phyloP scores from a whole-genome alignment of 1,140 invertebrate genomes.

The Cydia amplana region DNA sequence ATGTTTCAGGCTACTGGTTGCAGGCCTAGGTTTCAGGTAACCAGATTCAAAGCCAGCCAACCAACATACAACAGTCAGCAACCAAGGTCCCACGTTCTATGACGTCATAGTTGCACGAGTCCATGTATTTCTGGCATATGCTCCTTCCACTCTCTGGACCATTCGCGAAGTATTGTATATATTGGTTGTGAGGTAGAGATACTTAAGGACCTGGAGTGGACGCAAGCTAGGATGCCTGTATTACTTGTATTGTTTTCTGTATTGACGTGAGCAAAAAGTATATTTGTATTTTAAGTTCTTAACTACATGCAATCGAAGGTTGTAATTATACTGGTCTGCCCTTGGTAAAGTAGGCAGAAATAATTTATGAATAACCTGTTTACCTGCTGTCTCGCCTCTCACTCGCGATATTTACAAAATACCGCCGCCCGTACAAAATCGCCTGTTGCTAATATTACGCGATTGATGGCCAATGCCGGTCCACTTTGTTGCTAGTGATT shows the following conservation, averaged over 20 bases:
- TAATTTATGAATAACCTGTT: constrained; percentile 9
- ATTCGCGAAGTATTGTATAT: too few species aligned
- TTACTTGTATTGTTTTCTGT: too few species aligned
- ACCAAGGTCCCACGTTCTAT: neutral
- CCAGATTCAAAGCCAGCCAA: neutral
- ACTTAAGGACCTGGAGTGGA: too few species aligned
- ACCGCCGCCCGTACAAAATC: neutral
- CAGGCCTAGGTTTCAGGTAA: neutral
- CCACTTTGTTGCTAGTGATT: neutral
- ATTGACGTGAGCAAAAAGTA: too few species aligned
- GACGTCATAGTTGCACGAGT: neutral
- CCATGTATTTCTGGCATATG: neutral
- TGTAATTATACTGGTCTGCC: neutral
- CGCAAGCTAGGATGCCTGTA: too few species aligned
- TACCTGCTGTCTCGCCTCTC: constrained; percentile 1
- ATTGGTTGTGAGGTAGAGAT: too few species aligned
- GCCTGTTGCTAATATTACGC: constrained; percentile 13
- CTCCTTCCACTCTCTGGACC: neutral
- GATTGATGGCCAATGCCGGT: neutral
- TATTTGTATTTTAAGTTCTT: too few species aligned
- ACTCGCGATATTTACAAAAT: constrained; percentile 1
- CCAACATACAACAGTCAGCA: neutral
- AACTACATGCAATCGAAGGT: neutral
- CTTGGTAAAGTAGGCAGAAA: too few species aligned
- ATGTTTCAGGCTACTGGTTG: too few species aligned